phyloP scores from a whole-genome alignment of 1,140 invertebrate species.

The Lordiphosa clarofinis region DNA sequence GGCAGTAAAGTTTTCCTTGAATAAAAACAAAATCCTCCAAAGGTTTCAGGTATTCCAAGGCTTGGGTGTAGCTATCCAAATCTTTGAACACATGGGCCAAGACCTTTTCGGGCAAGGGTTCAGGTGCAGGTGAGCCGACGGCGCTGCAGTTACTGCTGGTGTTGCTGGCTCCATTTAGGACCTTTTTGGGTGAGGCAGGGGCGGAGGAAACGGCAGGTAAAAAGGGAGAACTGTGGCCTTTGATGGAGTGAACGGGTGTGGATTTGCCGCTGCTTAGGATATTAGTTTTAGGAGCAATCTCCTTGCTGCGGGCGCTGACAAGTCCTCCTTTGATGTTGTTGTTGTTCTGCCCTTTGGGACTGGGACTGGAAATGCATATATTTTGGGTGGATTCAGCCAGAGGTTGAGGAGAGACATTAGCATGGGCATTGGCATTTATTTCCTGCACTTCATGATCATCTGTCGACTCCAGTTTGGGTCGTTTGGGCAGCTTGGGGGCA shows the following conservation, averaged over 20 bases:
- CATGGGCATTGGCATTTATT: conserved; percentile 41
- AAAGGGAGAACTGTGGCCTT: conserved; percentile 35
- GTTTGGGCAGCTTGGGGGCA: conserved; percentile 55
- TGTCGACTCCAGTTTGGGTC: conserved; percentile 54
- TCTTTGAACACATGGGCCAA: conserved; percentile 38
- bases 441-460: conserved; percentile 58
- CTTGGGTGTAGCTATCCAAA: conserved; percentile 63
- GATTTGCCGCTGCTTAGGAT: conserved; percentile 46
- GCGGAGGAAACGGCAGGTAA: conserved; percentile 18
- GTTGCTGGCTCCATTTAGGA: conserved; percentile 3
- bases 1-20: conserved; percentile 73
- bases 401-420: conserved; percentile 19
- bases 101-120: conserved; percentile 11
- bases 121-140: conserved; percentile 53
- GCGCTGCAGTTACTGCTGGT: conserved; percentile 13
- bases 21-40: conserved; percentile 74
- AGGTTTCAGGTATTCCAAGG: conserved; percentile 68
- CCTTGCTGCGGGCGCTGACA: conserved; percentile 64
- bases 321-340: conserved; percentile 46
- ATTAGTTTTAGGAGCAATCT: conserved; percentile 50
- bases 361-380: conserved; percentile 22
- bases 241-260: conserved; percentile 42
- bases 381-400: conserved; percentile 28
- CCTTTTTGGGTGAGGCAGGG: conserved; percentile 52
- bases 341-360: conserved; percentile 61